Evolutionary conservation across 2,888 invertebrate species (phyloP).

Genomic region (Dasypogon diadema): DNA sequence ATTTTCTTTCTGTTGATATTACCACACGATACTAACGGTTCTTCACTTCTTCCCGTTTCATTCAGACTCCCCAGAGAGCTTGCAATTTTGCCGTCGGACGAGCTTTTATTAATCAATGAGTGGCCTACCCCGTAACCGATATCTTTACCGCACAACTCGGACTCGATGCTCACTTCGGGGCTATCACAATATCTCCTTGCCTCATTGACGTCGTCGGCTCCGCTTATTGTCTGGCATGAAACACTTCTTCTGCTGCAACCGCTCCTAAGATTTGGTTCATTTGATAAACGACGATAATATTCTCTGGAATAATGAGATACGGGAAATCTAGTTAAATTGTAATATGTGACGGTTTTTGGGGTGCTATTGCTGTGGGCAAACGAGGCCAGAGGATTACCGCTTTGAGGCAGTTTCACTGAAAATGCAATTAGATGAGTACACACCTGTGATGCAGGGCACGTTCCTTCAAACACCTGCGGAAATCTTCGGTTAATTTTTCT

Average conservation of each 20-base stretch:
- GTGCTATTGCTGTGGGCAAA: slow-evolving; percentile 7
- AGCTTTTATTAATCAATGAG: slow-evolving; percentile 16
- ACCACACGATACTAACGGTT: slow-evolving; percentile 23
- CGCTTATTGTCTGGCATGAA: neutral
- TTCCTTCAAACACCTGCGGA: slow-evolving; percentile 27
- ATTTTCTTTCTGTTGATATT: neutral
- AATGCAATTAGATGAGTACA: neutral
- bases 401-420: neutral
- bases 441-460: slow-evolving; percentile 46
- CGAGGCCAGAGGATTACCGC: neutral
- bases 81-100: neutral
- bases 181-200: neutral
- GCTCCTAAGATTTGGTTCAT: slow-evolving; percentile 9
- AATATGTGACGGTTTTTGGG: neutral
- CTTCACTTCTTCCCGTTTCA: slow-evolving; percentile 28
- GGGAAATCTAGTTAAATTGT: slow-evolving; percentile 7
- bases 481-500: slow-evolving; percentile 23
- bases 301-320: slow-evolving; percentile 20
- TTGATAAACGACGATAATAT: slow-evolving; percentile 43
- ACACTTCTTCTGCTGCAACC: slow-evolving; percentile 8
- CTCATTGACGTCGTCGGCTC: slow-evolving; percentile 6
- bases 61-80: slow-evolving; percentile 1
- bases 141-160: neutral
- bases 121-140: slow-evolving; percentile 5
- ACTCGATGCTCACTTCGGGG: neutral